phyloP scores from a whole-genome alignment of 1,140 invertebrate species.

The Bombus vancouverensis region DNA sequence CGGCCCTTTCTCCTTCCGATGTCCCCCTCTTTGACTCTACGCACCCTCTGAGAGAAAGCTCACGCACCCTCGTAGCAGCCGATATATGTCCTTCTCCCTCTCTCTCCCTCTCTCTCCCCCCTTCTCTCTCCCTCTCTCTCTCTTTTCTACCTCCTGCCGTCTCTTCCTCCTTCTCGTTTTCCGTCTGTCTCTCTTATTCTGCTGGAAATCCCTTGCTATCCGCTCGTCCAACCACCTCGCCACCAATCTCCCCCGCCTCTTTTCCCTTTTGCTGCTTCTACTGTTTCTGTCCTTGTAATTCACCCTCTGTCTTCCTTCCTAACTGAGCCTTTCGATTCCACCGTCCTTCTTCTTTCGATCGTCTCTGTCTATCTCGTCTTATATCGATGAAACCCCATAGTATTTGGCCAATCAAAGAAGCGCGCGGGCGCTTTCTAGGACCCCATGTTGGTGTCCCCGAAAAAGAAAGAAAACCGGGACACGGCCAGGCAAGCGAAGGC shows the following conservation, averaged over 20 bases:
- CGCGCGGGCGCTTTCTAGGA: conserved; percentile 49
- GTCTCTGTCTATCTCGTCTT: conserved; percentile 42
- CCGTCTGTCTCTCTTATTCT: conserved; percentile 2
- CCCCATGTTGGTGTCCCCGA: conserved; percentile 41
- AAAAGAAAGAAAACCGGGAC: conserved; percentile 60
- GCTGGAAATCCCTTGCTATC: not conserved
- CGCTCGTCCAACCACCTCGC: not conserved
- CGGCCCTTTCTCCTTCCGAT: conserved; percentile 56
- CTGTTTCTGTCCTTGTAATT: conserved; percentile 22
- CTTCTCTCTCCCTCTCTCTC: not conserved
- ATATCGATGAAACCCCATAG: conserved; percentile 68
- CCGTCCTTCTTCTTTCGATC: conserved; percentile 7
- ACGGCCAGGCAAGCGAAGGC: conserved; percentile 16
- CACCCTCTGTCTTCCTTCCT: conserved; percentile 44
- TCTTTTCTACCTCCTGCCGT: conserved; percentile 4
- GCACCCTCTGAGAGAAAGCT: conserved; percentile 71
- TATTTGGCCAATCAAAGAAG: conserved; percentile 72
- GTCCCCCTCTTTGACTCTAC: conserved; percentile 62
- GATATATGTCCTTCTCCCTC: conserved; percentile 20
- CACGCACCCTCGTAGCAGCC: conserved; percentile 67
- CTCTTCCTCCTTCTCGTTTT: conserved; percentile 12
- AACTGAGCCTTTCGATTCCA: not conserved
- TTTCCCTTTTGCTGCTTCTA: conserved; percentile 15
- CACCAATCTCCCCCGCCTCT: conserved; percentile 3
- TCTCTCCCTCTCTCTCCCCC: not conserved